A percentile compares a stretch with the other conserved stretches of the same genome.
These are phyloP conservation scores for Odontesthes bonariensis DNA, from an alignment of 2,113 vertebrate genomes.

Conservation along the genomic window DNA sequence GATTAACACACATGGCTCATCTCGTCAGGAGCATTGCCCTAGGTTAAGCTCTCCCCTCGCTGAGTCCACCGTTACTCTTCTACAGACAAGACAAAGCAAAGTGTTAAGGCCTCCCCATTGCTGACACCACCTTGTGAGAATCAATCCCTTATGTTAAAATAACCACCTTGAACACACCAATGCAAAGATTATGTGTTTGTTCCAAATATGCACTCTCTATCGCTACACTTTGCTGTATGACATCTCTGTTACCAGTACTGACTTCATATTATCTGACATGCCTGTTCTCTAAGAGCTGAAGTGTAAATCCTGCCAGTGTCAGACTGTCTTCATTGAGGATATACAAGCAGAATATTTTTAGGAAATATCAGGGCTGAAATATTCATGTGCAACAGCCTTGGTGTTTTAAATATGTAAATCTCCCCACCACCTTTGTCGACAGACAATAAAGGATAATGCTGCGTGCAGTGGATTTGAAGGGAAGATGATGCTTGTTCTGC, in stretches of 20 bases:
- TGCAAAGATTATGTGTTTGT: no score
- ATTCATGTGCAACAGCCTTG: not conserved
- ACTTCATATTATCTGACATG: constrained; percentile 1
- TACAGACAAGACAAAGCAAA: constrained; percentile 10
- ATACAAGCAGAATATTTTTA: constrained; percentile 1
- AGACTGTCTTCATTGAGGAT: constrained; percentile 15
- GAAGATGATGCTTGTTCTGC: constrained; percentile 15
- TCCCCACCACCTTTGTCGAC: constrained; percentile 6
- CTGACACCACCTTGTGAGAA: not conserved
- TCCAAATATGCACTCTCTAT: no score
- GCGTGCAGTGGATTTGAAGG: constrained; percentile 28
- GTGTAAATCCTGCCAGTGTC: constrained; percentile 28
- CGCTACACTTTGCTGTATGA: not conserved
- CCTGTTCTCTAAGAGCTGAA: constrained; percentile 4
- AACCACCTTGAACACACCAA: not conserved
- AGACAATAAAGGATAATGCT: constrained; percentile 6
- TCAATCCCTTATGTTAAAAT: not conserved
- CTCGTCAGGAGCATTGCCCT: constrained; percentile 46
- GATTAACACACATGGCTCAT: constrained; percentile 71
- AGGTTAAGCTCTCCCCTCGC: constrained; percentile 47
- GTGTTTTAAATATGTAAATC: constrained; percentile 52
- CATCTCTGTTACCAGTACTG: not conserved
- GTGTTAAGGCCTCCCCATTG: not conserved
- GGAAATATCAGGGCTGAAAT: constrained; percentile 5
- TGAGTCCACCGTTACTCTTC: constrained; percentile 31